Conservation (phyloP, 2,113 vertebrate species). For the Erinaceus europaeus region DNA sequence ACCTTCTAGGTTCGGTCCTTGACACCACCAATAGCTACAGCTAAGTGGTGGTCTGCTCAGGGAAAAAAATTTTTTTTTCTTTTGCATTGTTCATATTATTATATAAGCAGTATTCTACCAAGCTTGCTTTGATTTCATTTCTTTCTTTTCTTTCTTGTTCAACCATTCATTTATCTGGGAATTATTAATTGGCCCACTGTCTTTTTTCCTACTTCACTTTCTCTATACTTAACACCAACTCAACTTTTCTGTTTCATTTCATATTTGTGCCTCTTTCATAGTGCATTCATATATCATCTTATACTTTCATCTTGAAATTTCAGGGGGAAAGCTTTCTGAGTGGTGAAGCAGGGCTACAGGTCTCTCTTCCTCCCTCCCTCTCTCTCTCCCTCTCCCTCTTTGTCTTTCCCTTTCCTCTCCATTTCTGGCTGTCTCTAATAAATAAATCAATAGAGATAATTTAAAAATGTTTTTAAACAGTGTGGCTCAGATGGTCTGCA, state of each 20-base stretch:
- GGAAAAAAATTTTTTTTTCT: too few species aligned
- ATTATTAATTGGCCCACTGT: not conserved
- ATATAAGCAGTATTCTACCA: not conserved
- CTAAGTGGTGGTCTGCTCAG: too few species aligned
- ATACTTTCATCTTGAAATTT: slow-evolving; percentile 29
- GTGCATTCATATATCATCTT: not conserved
- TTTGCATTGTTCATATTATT: slow-evolving; percentile 29
- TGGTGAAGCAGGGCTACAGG: too few species aligned
- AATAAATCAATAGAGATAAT: too few species aligned
- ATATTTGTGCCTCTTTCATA: not conserved
- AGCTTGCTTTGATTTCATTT: slow-evolving; percentile 41
- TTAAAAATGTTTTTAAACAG: not conserved
- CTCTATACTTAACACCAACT: not conserved
- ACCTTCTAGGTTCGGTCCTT: too few species aligned
- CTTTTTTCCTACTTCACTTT: not conserved
- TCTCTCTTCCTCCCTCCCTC: too few species aligned
- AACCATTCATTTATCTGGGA: slow-evolving; percentile 7
- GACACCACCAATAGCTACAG: too few species aligned
- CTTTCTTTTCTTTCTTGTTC: slow-evolving; percentile 19
- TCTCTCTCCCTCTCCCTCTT: too few species aligned
- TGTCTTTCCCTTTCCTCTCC: too few species aligned
- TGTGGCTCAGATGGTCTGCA: slow-evolving; percentile 2
- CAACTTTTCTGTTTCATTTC: not conserved
- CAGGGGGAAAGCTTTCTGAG: too few species aligned
- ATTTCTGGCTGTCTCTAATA: too few species aligned